Evolutionary conservation across 2,888 invertebrate species (phyloP).

Genomic region (Abrostola tripartita): DNA sequence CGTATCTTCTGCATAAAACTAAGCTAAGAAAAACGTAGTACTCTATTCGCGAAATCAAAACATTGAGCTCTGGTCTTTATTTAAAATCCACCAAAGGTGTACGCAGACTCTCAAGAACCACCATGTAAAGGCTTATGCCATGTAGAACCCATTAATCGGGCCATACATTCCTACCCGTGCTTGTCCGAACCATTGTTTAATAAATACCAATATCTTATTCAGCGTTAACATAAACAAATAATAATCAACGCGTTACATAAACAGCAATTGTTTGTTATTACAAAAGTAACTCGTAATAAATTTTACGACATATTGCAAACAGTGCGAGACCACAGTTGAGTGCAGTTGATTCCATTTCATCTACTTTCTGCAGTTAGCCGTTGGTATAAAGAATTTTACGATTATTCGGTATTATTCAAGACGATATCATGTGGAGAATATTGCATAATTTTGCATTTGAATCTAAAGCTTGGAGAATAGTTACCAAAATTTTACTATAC

Average conservation of each 20-base stretch:
- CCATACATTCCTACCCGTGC: not conserved
- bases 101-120: too few relatives aligned
- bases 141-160: too few relatives aligned
- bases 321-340: slow-evolving; percentile 27
- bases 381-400: not conserved
- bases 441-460: not conserved
- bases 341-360: not conserved
- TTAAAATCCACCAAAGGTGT: too few relatives aligned
- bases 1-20: too few relatives aligned
- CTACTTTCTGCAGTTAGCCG: not conserved
- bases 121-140: too few relatives aligned
- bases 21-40: too few relatives aligned
- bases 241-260: slow-evolving; percentile 32
- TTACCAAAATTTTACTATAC: too few relatives aligned
- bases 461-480: not conserved
- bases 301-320: slow-evolving; percentile 63
- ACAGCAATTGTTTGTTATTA: slow-evolving; percentile 45
- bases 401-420: not conserved
- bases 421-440: not conserved
- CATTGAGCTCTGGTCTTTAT: too few relatives aligned
- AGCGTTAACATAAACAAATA: slow-evolving; percentile 31
- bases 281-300: slow-evolving; percentile 54
- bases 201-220: slow-evolving; percentile 5
- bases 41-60: too few relatives aligned
- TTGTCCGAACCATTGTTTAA: not conserved